Evolutionary conservation across 2,888 invertebrate species (phyloP), one percentile per base, ranked within the genome.

Genomic region (Tanypteryx hageni): DNA sequence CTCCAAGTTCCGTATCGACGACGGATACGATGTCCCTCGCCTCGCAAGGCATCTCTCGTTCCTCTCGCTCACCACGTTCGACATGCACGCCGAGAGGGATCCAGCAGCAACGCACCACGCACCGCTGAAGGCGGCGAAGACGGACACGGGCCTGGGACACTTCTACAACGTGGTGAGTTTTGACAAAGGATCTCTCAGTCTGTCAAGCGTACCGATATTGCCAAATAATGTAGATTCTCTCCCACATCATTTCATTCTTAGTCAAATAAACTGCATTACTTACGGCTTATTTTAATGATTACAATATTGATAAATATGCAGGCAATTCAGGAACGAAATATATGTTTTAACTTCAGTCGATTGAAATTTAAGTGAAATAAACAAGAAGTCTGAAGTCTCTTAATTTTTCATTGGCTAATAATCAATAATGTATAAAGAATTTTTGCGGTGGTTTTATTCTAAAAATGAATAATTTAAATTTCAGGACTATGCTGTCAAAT

Each of bases 401-500:
- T n/a, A n/a, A n/a, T n/a, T n/a, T n/a, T n/a, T n/a, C n/a, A 44
- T 44, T 3, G 44, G 44, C 44, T 44, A 44, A 44, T 5, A 44
- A 3, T 44, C 44, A 44, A 44, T 44, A 44, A 1, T 44, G 44
- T 44, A 5, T 44, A 83, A 16, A 22, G 0, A 83, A 1, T 83
- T 22, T 16, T 18, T 22, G 16, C 14, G n/a, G 31, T 82, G 11
- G 31, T 44, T 44, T 44, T 44, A 44, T 44, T 44, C 1, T 44
- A 3, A 44, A 44, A 44, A 44, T 3, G 44, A 44, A 44, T 22
- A 18, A 92, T 92, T 92, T 92, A 56, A 93, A 85, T 94, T 94
- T 64, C 93, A 96, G 96, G 97, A 98, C 94, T 97, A 97, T 95
- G 98, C 98, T 0, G 97, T 99, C 86, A 97, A 97, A 94, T 97